Evolutionary conservation across 2,113 vertebrate species (phyloP).

Genomic region (Dicaeum eximium): DNA sequence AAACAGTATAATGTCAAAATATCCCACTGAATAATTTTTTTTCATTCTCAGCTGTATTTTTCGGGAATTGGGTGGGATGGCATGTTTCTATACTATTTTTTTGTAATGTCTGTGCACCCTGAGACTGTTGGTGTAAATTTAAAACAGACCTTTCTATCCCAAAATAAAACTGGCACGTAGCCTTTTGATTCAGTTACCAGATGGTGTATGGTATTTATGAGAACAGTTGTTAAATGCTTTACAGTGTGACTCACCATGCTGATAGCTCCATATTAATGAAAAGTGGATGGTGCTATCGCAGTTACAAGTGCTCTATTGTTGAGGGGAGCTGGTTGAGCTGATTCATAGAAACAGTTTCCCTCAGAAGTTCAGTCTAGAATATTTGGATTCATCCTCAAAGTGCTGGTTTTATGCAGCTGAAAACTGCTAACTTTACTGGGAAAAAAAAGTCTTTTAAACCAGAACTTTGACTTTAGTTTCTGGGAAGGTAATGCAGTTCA

Average conservation of each 20-base stretch:
- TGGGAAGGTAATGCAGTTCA: not conserved
- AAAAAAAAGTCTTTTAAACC: not conserved
- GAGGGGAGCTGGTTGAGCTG: not conserved
- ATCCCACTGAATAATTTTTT: not conserved
- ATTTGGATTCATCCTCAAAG: not conserved
- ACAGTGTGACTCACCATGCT: slow-evolving; percentile 44
- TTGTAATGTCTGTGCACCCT: not conserved
- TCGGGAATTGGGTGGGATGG: not conserved
- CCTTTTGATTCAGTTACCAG: slow-evolving; percentile 50
- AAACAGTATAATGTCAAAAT: not conserved
- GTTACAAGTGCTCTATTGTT: slow-evolving; percentile 10
- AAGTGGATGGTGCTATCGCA: not conserved
- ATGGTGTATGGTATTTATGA: slow-evolving; percentile 57
- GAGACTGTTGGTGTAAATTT: not conserved
- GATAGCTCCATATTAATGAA: slow-evolving; percentile 34
- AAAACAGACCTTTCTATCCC: not conserved
- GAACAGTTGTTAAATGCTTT: slow-evolving; percentile 42
- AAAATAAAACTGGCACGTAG: not conserved
- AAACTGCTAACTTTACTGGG: not conserved
- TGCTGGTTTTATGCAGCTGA: not conserved
- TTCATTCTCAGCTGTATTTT: not conserved
- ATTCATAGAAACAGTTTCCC: not conserved
- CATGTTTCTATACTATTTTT: not conserved
- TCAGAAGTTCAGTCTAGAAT: not conserved
- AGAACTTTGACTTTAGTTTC: not conserved